Conservation (phyloP, 2,797 vertebrate species). For the Falco concolor region DNA sequence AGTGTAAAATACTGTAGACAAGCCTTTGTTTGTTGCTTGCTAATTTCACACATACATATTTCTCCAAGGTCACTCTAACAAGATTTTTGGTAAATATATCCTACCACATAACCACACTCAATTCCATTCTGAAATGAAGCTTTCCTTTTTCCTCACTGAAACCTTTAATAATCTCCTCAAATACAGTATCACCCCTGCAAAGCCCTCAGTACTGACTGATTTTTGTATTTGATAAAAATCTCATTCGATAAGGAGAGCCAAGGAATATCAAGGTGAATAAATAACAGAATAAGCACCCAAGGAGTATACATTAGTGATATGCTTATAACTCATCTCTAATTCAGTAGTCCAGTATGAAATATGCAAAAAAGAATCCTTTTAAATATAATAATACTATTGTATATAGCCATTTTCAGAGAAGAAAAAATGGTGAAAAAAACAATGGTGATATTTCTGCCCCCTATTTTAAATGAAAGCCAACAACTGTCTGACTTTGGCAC, state of each 20-base stretch:
- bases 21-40: not conserved
- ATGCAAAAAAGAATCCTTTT: not conserved
- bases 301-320: not conserved
- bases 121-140: not conserved
- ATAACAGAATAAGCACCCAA: not conserved
- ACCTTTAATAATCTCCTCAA: not conserved
- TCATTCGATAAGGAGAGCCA: not conserved
- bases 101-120: not conserved
- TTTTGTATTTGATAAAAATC: not conserved
- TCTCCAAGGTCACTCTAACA: not conserved
- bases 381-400: not conserved
- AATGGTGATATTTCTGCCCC: not conserved
- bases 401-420: not conserved
- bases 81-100: not conserved
- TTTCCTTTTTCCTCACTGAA: not conserved
- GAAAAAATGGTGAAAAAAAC: not conserved
- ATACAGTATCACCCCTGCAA: not conserved
- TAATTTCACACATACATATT: not conserved
- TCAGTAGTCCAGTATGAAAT: not conserved
- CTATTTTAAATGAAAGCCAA: not conserved
- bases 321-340: not conserved
- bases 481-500: not conserved
- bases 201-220: not conserved
- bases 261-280: not conserved
- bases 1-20: not conserved